Evolutionary conservation across 92 coral and sea anemone genomes (phyloP).

Genomic region (Zoanthus sansibaricus): DNA sequence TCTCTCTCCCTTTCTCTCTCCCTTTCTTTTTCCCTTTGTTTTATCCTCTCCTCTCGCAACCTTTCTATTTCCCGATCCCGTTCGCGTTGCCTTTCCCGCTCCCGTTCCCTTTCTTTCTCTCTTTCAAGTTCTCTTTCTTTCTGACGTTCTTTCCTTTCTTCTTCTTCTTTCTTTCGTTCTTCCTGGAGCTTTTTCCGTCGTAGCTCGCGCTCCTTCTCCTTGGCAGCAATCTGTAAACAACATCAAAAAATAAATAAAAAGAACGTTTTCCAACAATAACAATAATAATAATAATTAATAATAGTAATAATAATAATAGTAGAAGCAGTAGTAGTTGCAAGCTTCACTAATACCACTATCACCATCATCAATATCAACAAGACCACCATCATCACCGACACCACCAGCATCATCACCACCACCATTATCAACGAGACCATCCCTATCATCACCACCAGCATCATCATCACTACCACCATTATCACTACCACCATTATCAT

Average conservation of each 20-base stretch:
- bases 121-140: conserved; percentile 57
- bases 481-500: too few relatives aligned
- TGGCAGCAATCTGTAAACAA: conserved; percentile 58
- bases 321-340: too few relatives aligned
- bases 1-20: conserved; percentile 22
- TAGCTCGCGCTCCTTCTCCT: conserved; percentile 81
- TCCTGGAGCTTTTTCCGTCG: conserved; percentile 77
- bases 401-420: too few relatives aligned
- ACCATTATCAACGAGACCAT: too few relatives aligned
- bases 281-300: too few relatives aligned
- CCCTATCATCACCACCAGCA: too few relatives aligned
- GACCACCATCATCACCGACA: too few relatives aligned
- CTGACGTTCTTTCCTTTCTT: conserved; percentile 64
- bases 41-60: conserved; percentile 58
- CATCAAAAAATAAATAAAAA: background rate
- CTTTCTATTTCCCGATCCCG: conserved; percentile 65
- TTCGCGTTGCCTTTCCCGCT: conserved; percentile 70
- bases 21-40: conserved; percentile 52
- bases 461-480: too few relatives aligned
- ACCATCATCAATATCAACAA: too few relatives aligned
- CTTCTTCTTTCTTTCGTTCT: conserved; percentile 56
- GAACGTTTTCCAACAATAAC: background rate
- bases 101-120: conserved; percentile 46
- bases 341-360: too few relatives aligned
- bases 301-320: too few relatives aligned